Conservation (phyloP, 2,888 invertebrate genomes). For the Eupithecia exiguata region DNA sequence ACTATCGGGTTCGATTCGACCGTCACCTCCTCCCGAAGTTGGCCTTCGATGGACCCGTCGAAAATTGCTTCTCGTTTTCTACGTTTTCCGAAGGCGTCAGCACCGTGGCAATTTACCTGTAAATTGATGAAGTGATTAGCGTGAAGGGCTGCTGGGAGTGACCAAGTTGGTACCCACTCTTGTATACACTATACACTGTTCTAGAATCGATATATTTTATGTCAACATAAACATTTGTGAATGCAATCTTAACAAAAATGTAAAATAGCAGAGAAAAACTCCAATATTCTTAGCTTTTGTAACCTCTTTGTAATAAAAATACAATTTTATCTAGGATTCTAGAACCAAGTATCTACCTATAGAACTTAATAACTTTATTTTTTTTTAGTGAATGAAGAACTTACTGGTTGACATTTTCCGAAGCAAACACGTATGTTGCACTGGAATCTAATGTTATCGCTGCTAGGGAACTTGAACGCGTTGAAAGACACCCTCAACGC, state of each 20-base stretch:
- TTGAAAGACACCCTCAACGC: slow-evolving; percentile 94
- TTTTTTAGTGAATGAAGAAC: slow-evolving; percentile 48
- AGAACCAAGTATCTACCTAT: background rate
- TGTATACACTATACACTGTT: background rate
- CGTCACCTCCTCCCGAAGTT: slow-evolving; percentile 95
- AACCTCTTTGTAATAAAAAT: background rate
- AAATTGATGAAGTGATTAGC: slow-evolving; percentile 10
- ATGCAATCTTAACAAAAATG: background rate
- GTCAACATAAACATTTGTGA: background rate
- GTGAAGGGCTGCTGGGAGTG: background rate
- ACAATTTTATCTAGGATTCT: background rate
- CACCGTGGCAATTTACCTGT: slow-evolving; percentile 95
- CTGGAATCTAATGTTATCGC: slow-evolving; percentile 97
- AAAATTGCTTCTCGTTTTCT: slow-evolving; percentile 85
- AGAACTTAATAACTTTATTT: background rate
- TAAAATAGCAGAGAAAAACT: background rate
- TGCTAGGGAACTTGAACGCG: slow-evolving; percentile 97
- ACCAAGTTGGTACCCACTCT: background rate
- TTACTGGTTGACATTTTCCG: slow-evolving; percentile 96
- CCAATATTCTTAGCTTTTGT: background rate
- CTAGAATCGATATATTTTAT: background rate
- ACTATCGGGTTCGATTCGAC: slow-evolving; percentile 96
- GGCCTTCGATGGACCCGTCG: slow-evolving; percentile 87
- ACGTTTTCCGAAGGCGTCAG: slow-evolving; percentile 94
- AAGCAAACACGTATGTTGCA: slow-evolving; percentile 98